Evolutionary conservation across 2,113 vertebrate species (phyloP).

Genomic region (Nanorana parkeri): DNA sequence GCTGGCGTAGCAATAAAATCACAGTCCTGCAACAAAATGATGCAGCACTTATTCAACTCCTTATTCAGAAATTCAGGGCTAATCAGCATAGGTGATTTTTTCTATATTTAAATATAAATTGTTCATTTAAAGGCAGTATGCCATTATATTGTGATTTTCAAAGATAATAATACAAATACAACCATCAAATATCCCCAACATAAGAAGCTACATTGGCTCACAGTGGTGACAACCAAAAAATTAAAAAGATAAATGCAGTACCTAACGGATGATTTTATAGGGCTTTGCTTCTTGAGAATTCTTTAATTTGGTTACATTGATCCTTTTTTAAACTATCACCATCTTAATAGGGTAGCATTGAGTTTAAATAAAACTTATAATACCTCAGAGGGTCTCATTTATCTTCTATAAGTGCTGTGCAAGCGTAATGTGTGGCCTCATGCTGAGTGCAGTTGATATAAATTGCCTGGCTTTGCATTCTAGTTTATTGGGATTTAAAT

Average conservation of each 20-base stretch:
- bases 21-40: no score
- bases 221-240: not conserved
- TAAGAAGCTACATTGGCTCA: not conserved
- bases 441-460: conserved; percentile 19
- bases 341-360: conserved; percentile 8
- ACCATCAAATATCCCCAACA: not conserved
- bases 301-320: conserved; percentile 20
- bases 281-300: not conserved
- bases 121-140: no score
- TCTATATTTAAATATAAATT: no score
- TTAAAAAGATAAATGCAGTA: not conserved
- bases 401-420: conserved; percentile 5
- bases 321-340: conserved; percentile 26
- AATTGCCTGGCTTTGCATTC: conserved; percentile 11
- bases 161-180: not conserved
- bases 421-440: not conserved
- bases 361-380: conserved; percentile 8
- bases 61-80: no score
- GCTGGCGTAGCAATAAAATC: no score
- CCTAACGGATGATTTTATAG: not conserved
- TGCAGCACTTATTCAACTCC: no score
- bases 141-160: not conserved
- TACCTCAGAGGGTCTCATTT: conserved; percentile 21
- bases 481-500: not conserved
- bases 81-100: no score